A percentile compares a stretch with the other conserved stretches of the same genome.
Conservation (phyloP, 2,888 invertebrate species). For the Pseudoips prasinana region DNA sequence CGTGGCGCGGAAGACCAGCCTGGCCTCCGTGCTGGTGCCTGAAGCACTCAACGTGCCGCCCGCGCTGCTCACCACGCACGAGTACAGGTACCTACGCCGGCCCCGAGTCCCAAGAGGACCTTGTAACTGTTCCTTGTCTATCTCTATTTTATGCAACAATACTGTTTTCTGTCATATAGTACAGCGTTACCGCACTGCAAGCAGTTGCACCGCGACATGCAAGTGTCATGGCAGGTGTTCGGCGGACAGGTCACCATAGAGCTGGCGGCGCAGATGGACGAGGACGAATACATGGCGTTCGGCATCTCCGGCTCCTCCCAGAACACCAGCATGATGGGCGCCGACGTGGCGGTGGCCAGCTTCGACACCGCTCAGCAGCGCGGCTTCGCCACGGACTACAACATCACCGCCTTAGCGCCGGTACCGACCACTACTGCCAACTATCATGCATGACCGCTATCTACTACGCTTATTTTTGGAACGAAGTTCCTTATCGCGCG, state of each 20-base stretch:
- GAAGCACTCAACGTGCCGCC: conserved; percentile 92
- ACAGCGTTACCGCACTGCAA: conserved; percentile 90
- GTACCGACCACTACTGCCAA: no score
- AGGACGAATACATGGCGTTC: conserved; percentile 93
- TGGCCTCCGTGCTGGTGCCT: conserved; percentile 84
- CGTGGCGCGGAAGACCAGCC: conserved; percentile 63
- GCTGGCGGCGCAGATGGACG: conserved; percentile 86
- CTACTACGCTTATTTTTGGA: no score
- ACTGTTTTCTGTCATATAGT: conserved; percentile 59
- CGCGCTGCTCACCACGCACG: conserved; percentile 74
- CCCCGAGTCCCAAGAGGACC: no score
- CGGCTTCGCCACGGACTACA: conserved; percentile 91
- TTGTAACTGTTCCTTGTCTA: no score
- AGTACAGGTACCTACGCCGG: conserved; percentile 45
- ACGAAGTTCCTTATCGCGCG: no score
- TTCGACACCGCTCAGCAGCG: conserved; percentile 83
- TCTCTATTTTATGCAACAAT: no score
- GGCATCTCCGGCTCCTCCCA: conserved; percentile 90
- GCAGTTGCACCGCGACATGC: conserved; percentile 91
- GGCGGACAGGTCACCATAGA: conserved; percentile 93
- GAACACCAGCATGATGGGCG: conserved; percentile 90
- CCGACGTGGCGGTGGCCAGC: conserved; percentile 91
- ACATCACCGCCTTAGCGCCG: conserved; percentile 90
- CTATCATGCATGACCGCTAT: no score
- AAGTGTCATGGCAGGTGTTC: conserved; percentile 95